These are phyloP conservation scores for Dallia pectoralis DNA, from an alignment of 2,797 vertebrate species.

Conservation along the genomic window DNA sequence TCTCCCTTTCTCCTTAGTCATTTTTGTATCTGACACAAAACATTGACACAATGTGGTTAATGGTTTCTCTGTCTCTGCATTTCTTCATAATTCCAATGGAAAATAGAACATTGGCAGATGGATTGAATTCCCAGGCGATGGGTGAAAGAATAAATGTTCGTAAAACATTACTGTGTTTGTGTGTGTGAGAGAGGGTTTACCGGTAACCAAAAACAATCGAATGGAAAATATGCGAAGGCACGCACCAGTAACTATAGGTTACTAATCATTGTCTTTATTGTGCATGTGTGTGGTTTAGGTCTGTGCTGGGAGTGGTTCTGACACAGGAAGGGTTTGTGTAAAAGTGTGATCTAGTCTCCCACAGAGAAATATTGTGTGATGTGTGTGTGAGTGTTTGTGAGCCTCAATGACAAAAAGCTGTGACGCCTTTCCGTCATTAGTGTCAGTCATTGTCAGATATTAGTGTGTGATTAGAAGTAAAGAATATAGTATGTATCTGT, in stretches of 20 bases:
- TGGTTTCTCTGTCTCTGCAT: not conserved
- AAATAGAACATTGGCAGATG: slow-evolving; percentile 13
- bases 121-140: not conserved
- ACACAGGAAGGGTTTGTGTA: slow-evolving; percentile 18
- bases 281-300: not conserved
- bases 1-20: not conserved
- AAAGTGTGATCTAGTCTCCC: not conserved
- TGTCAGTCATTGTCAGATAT: not conserved
- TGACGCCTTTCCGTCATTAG: too few species aligned
- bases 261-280: not conserved
- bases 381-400: not conserved
- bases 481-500: slow-evolving; percentile 9
- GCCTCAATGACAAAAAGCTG: not conserved
- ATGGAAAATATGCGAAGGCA: slow-evolving; percentile 10
- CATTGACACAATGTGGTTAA: not conserved
- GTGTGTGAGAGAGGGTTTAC: not conserved
- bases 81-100: not conserved
- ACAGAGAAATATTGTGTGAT: not conserved
- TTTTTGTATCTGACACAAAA: not conserved
- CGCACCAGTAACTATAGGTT: slow-evolving; percentile 1
- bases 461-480: not conserved
- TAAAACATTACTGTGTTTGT: not conserved
- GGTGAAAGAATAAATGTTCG: not conserved
- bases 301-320: not conserved
- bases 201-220: not conserved